Base-by-base conservation (phyloP, 2,113 vertebrate species). In the Elaphurus davidianus region DNA sequence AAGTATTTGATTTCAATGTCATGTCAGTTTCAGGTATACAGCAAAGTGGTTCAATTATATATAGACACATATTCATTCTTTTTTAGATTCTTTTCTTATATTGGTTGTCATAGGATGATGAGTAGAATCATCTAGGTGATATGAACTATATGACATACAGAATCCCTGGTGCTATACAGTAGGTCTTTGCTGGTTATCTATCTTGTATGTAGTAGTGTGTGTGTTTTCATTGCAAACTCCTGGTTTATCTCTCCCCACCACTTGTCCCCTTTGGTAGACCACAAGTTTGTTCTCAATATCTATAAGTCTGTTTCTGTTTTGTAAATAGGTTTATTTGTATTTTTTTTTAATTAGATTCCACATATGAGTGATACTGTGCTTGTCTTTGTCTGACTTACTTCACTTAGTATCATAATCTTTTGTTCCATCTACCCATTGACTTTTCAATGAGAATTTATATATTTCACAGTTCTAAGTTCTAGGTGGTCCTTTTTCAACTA, bases 401-500 rank as follows among this genome's bases (percentile, higher is more conserved):
- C 47, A 81, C 17, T 52, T 52, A 81, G 30, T 52, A 21, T 81
- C 16, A 33, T 52, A 21, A 52, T 81, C 78, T 81, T 6, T n/a
- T 50, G 16, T 50, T 33, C 19, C 30, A 52, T 91, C 52, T 45
- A 93, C 82, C 30, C 5, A 0, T 33, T 14, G 83, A 52, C 30
- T 79, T 83, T 92, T 92, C 54, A 87, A 36, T 71, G n/a, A 17
- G 95, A 93, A 60, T 60, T 79, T 30, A 23, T 54, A 0, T 67
- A 87, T 86, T 78, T 97, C 60, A 95, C 47, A 92, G 76, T 95
- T 87, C 50, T 96, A 30, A 71, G 15, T 71, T 93, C 21, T 50
- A 1, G 52, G 79, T 93, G 17, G 27, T 86, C 25, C 11, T 36
- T 86, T 92, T 93, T 93, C 78, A 95, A 60, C 59, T 60, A 19